Base-by-base conservation (phyloP, 1,140 invertebrate genomes). In the Campoletis sonorensis region DNA sequence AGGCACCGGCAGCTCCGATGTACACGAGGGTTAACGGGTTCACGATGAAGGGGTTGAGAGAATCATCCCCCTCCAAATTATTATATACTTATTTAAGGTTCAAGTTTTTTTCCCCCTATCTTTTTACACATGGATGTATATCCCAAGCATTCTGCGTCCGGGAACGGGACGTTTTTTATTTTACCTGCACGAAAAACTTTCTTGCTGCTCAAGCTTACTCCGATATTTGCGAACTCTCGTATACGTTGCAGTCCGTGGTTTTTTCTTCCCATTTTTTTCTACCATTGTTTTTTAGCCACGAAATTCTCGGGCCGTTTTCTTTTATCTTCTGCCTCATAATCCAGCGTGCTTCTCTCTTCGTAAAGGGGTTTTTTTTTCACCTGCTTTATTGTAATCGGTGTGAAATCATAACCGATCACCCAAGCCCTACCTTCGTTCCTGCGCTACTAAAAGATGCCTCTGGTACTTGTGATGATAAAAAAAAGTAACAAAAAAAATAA, bases 1-100 rank as follows among this genome's bases (percentile, higher is more conserved):
- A 77, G 54, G 26, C 51, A 77, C 73, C 40, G 68, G 33, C 16
- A 64, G 58, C 40, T 27, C 45, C 45, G 26, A 51, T 27, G 37
- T 58, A 64, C 73, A 75, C 23, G 26, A 21, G 40, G 72, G 49
- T 51, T 61, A 64, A 70, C 61, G 61, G 67, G 76, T 40, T 49
- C 45, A n/a, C 68, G 61, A 79, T n/a, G 54, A 85, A 89, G 82
- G 88, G 89, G 87, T 89, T 88, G 64, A 15, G 85, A 83, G 85
- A 83, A 85, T 84, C 85, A 84, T 84, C 82, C 77, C 82, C 84
- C 80, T 85, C 68, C 84, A 84, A 89, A 91, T 91, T 91, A 92
- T 92, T 92, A 92, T 92, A 92, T 92, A 92, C 91, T 92, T 92
- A 91, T 92, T 92, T 91, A 89, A 88, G 85, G 82, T 84, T 80